Base-by-base conservation (phyloP, 37 sponge, comb jelly and placozoan species). In the Crambe crambe region DNA sequence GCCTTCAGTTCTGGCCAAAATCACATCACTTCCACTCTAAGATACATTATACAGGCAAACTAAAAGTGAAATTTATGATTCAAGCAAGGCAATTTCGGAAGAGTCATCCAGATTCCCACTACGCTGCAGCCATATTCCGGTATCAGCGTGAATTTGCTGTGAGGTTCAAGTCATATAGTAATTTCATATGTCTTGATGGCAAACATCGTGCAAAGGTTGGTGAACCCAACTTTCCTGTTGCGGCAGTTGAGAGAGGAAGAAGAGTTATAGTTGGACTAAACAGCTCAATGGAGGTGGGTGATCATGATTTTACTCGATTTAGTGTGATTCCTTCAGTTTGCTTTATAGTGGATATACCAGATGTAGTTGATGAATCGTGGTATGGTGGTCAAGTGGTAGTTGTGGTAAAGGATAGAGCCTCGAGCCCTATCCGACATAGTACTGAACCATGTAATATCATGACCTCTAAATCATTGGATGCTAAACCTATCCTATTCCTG, bases 1-100 rank as follows among this genome's bases (percentile, higher is more conserved):
- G 73, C 3, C 61, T 86, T 27, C 89, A 89, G 63, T 89, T 89
- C 56, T 83, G 84, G 84, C 80, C 89, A 2, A 76, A 73, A 37
- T 78, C 68, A 42, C 56, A 8, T 42, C 39, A 32, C 65, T 54
- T 66, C 51, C 60, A 78, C 35, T 36, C 57, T 30, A 31, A 47
- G 6, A n/a, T 80, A 36, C 80, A 83, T 29, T 89, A 89, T 42
- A 89, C 84, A 72, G 79, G 83, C 30, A 77, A 58, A 31, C 75
- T 83, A 51, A 37, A 70, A 4, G 40, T 87, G 12, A 58, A 60
- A 36, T 82, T 69, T 36, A 81, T 77, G 78, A 64, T 87, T 12
- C 87, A 81, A 37, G n/a, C 37, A n/a, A 57, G 77, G 64, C 62
- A 87, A 31, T 81, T 57, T 23, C 34, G 80, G 5, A 40, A 78